These are phyloP conservation scores for Phalacrocorax pelagicus DNA, from an alignment of 2,113 vertebrate genomes.

Conservation along the genomic window DNA sequence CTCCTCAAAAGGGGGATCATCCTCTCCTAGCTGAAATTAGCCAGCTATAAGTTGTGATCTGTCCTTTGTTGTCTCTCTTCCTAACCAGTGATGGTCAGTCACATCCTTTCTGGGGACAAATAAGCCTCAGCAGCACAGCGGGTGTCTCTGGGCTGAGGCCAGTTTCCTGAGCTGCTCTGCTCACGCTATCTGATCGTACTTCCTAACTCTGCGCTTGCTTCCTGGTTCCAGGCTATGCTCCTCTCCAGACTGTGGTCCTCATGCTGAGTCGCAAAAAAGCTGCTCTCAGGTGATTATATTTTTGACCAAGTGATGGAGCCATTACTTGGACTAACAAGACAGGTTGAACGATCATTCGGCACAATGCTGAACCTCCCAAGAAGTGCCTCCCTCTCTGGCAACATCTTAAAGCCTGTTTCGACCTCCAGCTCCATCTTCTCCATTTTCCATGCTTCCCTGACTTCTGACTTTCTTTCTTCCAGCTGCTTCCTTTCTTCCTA, in stretches of 20 bases:
- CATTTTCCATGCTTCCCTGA: not conserved
- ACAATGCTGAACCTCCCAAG: not conserved
- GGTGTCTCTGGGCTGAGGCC: not conserved
- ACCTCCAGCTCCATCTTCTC: not conserved
- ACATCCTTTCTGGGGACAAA: not conserved
- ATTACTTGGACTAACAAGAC: not conserved
- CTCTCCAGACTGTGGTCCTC: not conserved
- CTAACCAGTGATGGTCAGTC: not conserved
- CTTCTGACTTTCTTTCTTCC: not conserved
- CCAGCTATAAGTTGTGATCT: not conserved
- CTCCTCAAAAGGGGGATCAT: not conserved
- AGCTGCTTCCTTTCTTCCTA: not conserved
- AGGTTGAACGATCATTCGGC: fast-evolving
- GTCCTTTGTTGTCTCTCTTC: not conserved
- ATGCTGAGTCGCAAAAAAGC: not conserved
- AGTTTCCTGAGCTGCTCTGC: not conserved
- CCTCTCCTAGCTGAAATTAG: not conserved
- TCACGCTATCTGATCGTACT: fast-evolving
- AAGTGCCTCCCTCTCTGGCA: not conserved
- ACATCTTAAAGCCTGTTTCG: not conserved
- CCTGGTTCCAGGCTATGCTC: not conserved
- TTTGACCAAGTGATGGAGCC: not conserved
- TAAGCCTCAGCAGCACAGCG: fast-evolving
- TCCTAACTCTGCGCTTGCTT: fast-evolving
- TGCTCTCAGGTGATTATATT: not conserved